Conservation (phyloP, 2,888 invertebrate species). For the Amiota mariae region DNA sequence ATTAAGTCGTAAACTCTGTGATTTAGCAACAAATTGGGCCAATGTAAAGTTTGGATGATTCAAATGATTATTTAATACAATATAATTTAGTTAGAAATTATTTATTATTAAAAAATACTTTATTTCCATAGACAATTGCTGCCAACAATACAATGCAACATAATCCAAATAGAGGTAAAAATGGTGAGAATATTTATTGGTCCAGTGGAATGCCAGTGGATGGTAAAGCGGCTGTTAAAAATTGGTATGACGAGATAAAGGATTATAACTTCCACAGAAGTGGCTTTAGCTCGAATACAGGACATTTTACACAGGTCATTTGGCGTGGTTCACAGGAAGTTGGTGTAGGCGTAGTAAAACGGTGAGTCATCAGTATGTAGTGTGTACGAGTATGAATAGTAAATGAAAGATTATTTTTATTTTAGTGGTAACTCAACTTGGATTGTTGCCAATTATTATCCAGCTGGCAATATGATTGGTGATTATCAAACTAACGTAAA, state of each 20-base stretch:
- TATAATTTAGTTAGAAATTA: not conserved
- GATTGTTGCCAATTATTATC: slow-evolving; percentile 50
- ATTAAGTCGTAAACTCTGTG: slow-evolving; percentile 79
- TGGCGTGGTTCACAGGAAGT: slow-evolving; percentile 85
- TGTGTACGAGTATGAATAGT: too few species aligned
- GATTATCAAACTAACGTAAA: slow-evolving; percentile 41
- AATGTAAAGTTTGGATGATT: not conserved
- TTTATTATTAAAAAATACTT: slow-evolving; percentile 71
- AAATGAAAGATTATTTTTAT: not conserved
- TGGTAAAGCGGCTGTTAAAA: slow-evolving; percentile 83
- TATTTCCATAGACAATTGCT: slow-evolving; percentile 64
- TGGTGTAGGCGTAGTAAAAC: slow-evolving; percentile 83
- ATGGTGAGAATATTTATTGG: slow-evolving; percentile 89
- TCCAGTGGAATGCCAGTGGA: slow-evolving; percentile 81
- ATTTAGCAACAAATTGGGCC: slow-evolving; percentile 74
- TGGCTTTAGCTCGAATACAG: slow-evolving; percentile 80
- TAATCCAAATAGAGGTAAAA: slow-evolving; percentile 80
- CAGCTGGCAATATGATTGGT: slow-evolving; percentile 47
- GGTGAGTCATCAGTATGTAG: slow-evolving; percentile 48
- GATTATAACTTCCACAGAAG: slow-evolving; percentile 78
- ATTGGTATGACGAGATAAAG: slow-evolving; percentile 86
- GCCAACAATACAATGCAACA: slow-evolving; percentile 81
- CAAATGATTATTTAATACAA: too few species aligned
- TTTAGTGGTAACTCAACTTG: slow-evolving; percentile 41
- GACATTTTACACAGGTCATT: slow-evolving; percentile 90